Percentiles rank a stretch among this genome's conserved stretches.
Conservation (phyloP, 2,113 vertebrate species). For the Equus przewalskii region DNA sequence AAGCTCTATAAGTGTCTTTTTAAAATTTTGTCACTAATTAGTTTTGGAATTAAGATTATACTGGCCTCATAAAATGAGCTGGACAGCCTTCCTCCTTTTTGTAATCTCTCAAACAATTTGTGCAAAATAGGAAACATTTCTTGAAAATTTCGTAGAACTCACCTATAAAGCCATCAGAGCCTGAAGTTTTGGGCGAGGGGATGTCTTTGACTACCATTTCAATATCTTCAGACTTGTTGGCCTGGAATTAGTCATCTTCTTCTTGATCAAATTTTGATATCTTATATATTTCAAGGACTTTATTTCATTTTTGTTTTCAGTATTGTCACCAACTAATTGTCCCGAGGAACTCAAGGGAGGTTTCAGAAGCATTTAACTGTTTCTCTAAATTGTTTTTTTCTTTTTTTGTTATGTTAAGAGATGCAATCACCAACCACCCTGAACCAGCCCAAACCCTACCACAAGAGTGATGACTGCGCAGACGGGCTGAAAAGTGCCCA, state of each 20-base stretch:
- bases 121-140: neutral
- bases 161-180: neutral
- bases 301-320: neutral
- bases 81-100: neutral
- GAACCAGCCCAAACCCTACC: no score
- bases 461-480: no score
- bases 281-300: slow-evolving; percentile 3
- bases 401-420: no score
- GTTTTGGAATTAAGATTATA: slow-evolving; percentile 17
- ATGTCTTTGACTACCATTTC: slow-evolving; percentile 23
- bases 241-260: neutral
- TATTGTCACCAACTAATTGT: no score
- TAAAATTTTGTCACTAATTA: neutral
- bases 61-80: slow-evolving; percentile 30
- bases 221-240: neutral
- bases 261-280: slow-evolving; percentile 2
- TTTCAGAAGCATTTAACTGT: no score
- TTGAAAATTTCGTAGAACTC: slow-evolving; percentile 16
- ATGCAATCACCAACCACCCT: no score
- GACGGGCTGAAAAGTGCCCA: no score
- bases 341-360: no score
- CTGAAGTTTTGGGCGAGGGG: neutral
- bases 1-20: neutral
- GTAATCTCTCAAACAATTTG: slow-evolving; percentile 2
- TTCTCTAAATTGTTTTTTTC: no score